phyloP scores from a whole-genome alignment of 2,113 vertebrate species.

The Muntiacus muntjak region DNA sequence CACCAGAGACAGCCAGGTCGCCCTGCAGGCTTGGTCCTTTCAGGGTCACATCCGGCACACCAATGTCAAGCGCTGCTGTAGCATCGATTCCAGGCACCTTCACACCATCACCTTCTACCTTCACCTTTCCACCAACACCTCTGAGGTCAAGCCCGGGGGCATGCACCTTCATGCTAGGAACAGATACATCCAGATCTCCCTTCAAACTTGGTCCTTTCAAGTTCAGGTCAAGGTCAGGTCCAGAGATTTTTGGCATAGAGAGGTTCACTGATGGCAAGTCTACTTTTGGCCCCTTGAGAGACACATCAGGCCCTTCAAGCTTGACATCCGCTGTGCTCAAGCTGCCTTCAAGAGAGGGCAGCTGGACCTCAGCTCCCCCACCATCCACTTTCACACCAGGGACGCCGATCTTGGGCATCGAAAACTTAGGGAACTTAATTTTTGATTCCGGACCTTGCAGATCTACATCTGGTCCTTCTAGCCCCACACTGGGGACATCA shows the following conservation, averaged over 20 bases:
- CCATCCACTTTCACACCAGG: slow-evolving; percentile 57
- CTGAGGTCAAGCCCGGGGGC: slow-evolving; percentile 19
- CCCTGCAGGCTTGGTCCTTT: slow-evolving; percentile 82
- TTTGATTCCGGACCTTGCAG: slow-evolving; percentile 76
- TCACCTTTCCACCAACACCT: slow-evolving; percentile 45
- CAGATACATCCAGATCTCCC: slow-evolving; percentile 62
- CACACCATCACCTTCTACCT: background rate
- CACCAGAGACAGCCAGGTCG: slow-evolving; percentile 68
- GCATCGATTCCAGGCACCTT: slow-evolving; percentile 44
- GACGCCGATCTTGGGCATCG: slow-evolving; percentile 64
- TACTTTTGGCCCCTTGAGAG: slow-evolving; percentile 70
- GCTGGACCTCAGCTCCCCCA: slow-evolving; percentile 25
- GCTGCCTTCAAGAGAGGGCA: slow-evolving; percentile 61
- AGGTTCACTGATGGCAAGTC: slow-evolving; percentile 69
- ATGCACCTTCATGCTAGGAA: slow-evolving; percentile 22
- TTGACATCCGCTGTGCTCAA: background rate
- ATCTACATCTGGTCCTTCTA: slow-evolving; percentile 72
- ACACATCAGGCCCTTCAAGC: slow-evolving; percentile 34
- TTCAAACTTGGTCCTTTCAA: slow-evolving; percentile 81
- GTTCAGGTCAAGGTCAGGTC: slow-evolving; percentile 73
- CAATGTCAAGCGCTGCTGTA: background rate
- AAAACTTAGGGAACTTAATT: slow-evolving; percentile 74
- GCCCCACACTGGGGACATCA: slow-evolving; percentile 54
- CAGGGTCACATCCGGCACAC: slow-evolving; percentile 70
- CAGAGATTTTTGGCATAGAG: slow-evolving; percentile 63